Conservation (phyloP, 2,113 vertebrate species). For the Capricornis sumatraensis region DNA sequence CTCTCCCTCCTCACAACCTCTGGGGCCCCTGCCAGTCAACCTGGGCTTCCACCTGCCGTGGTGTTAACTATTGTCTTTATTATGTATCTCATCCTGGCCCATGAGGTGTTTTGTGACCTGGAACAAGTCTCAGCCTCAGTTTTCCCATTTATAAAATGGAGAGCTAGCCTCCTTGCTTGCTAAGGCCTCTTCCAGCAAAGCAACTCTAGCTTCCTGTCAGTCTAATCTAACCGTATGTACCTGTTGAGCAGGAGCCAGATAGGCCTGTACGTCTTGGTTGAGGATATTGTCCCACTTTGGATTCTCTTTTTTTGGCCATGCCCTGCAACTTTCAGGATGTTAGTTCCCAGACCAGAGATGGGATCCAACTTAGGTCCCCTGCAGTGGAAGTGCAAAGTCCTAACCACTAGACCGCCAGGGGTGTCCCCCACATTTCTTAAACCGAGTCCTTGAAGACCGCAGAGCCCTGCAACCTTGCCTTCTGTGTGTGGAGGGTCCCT, state of each 20-base stretch:
- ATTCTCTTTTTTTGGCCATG: background rate
- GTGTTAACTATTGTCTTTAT: background rate
- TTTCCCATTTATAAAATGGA: background rate
- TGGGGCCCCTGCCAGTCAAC: background rate
- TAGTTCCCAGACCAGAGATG: background rate
- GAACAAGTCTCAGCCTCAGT: background rate
- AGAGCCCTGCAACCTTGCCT: background rate
- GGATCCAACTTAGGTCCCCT: background rate
- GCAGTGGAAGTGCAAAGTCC: background rate
- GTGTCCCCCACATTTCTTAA: background rate
- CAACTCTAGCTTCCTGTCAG: background rate
- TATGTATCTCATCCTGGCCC: background rate
- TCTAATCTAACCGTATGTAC: background rate
- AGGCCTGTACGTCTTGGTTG: background rate
- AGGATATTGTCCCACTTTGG: background rate
- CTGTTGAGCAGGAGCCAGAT: background rate
- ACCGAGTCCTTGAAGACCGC: background rate
- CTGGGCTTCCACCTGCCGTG: background rate
- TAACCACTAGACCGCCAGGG: background rate
- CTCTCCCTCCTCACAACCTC: fast-evolving
- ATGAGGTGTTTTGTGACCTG: background rate
- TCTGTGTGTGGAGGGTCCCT: too few relatives aligned
- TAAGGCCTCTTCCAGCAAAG: background rate
- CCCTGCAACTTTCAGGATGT: background rate
- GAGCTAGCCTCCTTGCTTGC: background rate